Percentiles rank a stretch among this genome's conserved stretches.
Evolutionary conservation across 2,113 vertebrate genomes (phyloP).

Genomic region (Hoplias malabaricus): DNA sequence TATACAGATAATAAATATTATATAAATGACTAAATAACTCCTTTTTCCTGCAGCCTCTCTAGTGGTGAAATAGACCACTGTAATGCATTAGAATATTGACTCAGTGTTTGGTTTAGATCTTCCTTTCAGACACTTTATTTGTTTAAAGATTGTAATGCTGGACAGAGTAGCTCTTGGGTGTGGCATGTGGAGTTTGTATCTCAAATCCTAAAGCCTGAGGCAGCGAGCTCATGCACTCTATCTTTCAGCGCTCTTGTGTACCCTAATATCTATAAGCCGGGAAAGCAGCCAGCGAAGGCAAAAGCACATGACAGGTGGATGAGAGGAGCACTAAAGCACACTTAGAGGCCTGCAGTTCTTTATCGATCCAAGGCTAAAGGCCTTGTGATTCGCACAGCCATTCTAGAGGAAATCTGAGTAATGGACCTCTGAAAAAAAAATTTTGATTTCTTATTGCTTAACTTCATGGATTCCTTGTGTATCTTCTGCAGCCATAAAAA

Average conservation of each 20-base stretch:
- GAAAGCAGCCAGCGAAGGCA: conserved; percentile 11
- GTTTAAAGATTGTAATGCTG: neutral
- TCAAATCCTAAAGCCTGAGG: neutral
- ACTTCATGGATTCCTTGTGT: neutral
- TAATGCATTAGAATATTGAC: no score
- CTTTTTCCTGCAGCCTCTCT: no score
- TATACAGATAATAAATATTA: no score
- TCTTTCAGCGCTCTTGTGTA: neutral
- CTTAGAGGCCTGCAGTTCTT: conserved; percentile 8
- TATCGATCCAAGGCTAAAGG: conserved; percentile 56
- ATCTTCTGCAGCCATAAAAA: conserved; percentile 16
- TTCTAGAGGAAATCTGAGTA: conserved; percentile 34
- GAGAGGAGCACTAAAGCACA: conserved; percentile 16
- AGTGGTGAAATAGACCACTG: no score
- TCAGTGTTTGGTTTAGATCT: neutral
- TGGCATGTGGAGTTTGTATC: neutral
- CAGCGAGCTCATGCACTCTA: neutral
- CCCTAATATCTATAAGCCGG: neutral
- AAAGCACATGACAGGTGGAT: neutral
- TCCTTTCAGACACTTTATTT: neutral
- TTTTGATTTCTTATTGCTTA: conserved; percentile 11
- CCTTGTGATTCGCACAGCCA: conserved; percentile 40
- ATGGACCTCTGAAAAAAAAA: conserved; percentile 14
- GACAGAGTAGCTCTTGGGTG: neutral
- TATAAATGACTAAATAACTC: no score